These are phyloP conservation scores for Himalopsyche kuldschensis DNA, from an alignment of 2,888 invertebrate species.

Conservation along the genomic window DNA sequence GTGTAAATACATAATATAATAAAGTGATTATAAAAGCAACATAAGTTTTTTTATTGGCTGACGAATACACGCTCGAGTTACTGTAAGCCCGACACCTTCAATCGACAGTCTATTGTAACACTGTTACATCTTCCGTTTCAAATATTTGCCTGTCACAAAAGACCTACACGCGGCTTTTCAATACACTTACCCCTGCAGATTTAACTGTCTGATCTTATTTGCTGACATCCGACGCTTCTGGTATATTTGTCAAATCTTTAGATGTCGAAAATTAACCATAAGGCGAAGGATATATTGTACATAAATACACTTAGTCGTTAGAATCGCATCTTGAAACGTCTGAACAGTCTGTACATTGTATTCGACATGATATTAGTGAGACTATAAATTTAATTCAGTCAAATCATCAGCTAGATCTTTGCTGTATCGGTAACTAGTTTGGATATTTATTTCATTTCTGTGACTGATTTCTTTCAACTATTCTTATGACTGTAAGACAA, in stretches of 20 bases:
- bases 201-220: background rate
- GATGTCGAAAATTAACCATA: background rate
- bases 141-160: background rate
- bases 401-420: background rate
- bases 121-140: background rate
- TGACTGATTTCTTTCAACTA: background rate
- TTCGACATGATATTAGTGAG: background rate
- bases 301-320: background rate
- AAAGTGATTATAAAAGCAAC: background rate
- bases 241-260: background rate
- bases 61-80: background rate
- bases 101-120: background rate
- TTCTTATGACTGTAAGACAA: background rate
- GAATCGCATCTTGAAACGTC: too few species aligned
- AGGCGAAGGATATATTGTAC: background rate
- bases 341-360: background rate
- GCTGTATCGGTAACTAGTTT: background rate
- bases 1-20: background rate
- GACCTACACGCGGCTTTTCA: background rate
- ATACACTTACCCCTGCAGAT: background rate
- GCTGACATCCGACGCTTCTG: background rate
- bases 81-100: background rate
- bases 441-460: background rate
- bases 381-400: background rate
- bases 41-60: background rate